A percentile compares a stretch with the other conserved stretches of the same genome.
Conservation (phyloP, 2,797 vertebrate species). For the Euthynnus affinis region DNA sequence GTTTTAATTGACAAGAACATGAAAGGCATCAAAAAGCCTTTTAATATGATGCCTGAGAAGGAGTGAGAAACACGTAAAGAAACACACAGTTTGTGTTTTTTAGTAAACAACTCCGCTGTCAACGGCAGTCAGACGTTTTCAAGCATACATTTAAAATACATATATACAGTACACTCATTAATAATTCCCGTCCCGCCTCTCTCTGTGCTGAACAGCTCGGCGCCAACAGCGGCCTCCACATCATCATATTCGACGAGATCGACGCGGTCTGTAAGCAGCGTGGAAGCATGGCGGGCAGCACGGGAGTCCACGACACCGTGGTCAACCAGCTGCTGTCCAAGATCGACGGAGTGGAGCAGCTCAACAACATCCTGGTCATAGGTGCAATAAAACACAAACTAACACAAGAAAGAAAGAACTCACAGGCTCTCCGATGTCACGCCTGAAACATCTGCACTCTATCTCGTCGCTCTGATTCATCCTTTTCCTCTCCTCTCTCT, state of each 20-base stretch:
- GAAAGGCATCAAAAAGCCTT: too few relatives aligned
- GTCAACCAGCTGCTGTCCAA: slow-evolving; percentile 98
- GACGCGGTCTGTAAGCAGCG: slow-evolving; percentile 98
- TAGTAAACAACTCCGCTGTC: too few relatives aligned
- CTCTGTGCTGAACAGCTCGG: slow-evolving; percentile 86
- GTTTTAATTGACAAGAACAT: too few relatives aligned
- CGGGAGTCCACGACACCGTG: slow-evolving; percentile 96
- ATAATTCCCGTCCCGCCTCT: neutral
- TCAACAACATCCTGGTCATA: slow-evolving; percentile 98
- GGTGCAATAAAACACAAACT: slow-evolving; percentile 73
- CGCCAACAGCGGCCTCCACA: slow-evolving; percentile 96
- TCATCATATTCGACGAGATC: slow-evolving; percentile 98
- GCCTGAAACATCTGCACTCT: slow-evolving; percentile 46
- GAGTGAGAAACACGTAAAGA: too few relatives aligned
- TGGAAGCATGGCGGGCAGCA: slow-evolving; percentile 97
- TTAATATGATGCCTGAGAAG: too few relatives aligned
- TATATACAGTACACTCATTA: too few relatives aligned
- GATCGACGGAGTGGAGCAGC: slow-evolving; percentile 97
- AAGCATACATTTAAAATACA: too few relatives aligned
- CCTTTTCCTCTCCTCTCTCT: neutral
- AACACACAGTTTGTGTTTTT: too few relatives aligned
- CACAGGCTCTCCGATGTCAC: neutral
- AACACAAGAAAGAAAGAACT: neutral
- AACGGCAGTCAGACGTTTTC: neutral
- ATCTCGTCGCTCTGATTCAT: slow-evolving; percentile 29